phyloP scores from a whole-genome alignment of 2,113 vertebrate genomes.

The Dipodomys merriami region DNA sequence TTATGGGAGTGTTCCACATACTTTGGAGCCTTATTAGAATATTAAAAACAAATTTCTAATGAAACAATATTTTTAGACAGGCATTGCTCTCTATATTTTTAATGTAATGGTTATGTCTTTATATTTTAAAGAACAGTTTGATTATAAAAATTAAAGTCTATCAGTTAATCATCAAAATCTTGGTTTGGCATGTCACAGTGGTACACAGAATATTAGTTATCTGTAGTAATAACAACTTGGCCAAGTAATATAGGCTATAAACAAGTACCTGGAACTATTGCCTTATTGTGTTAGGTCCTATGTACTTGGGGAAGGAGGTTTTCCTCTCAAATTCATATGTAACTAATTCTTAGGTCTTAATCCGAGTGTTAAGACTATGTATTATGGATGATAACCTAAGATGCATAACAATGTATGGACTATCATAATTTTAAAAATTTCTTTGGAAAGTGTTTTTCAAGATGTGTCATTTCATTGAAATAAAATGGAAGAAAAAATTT shows the following conservation, averaged over 20 bases:
- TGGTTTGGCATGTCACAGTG: not conserved
- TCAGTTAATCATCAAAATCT: conserved; percentile 39
- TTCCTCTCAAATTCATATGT: not conserved
- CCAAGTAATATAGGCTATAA: not conserved
- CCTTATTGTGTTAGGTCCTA: not conserved
- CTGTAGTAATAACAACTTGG: not conserved
- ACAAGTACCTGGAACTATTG: not conserved
- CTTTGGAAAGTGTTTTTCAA: conserved; percentile 10
- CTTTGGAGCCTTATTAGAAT: not conserved
- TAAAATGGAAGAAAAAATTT: conserved; percentile 16
- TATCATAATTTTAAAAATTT: not conserved
- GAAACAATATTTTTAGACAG: conserved; percentile 31
- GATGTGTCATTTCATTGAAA: not conserved
- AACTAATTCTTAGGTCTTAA: not conserved
- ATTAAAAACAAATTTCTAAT: not conserved
- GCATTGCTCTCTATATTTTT: not conserved
- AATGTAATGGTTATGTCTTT: conserved; percentile 19
- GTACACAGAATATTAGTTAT: not conserved
- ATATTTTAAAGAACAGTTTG: conserved; percentile 50
- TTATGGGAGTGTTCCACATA: not conserved
- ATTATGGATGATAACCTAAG: not conserved
- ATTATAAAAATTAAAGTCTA: conserved; percentile 10
- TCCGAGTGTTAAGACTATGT: not conserved
- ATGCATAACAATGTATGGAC: not conserved
- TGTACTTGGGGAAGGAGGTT: not conserved